Base-by-base conservation (phyloP, 2,113 vertebrate species). In the Collichthys lucidus region DNA sequence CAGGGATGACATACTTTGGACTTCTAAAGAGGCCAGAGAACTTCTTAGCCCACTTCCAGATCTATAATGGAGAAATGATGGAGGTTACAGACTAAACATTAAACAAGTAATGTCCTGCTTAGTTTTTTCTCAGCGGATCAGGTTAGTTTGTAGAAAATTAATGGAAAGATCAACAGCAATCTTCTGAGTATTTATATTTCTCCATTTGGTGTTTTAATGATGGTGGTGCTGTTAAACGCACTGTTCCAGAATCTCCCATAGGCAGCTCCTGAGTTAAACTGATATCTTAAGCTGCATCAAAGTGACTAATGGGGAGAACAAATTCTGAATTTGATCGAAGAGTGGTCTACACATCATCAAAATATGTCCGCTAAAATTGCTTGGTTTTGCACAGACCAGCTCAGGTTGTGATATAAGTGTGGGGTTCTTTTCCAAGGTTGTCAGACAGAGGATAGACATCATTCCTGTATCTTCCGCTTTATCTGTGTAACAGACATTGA, bases 11-110 rank as follows among this genome's bases (percentile, higher is more conserved):
- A 83, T 70, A 79, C 67, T 85, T 88, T 87, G 29, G 6, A 64
- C 49, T 83, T 77, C 60, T 70, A 87, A 88, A 64, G 55, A 79
- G 77, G 77, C 74, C 82, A 87, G n/a, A 73, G 3, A 77, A 87
- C 77, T 76, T 80, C 60, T 84, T 66, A 87, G 59, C 67, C 81
- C 62, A 80, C 55, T 69, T 76, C 44, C 31, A 47, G 17, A 74
- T 52, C 52, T 69, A 42, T 52, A 68, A 82, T 22, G 15, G 11
- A 60, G 5, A 55, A 68, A 52, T 9, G 4, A 40, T 69, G 24
- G 17, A 31, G 61, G 40, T 57, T 67, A 22, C 11, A 46, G 19
- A 57, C 12, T 57, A n/a, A 62, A 46, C 7, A 44, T 52, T 26
- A 52, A 57, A 50, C 29, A 57, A 64, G 10, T 49, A 24, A 55